Evolutionary conservation across 1,140 invertebrate species (phyloP).

Genomic region (Grapholita molesta): DNA sequence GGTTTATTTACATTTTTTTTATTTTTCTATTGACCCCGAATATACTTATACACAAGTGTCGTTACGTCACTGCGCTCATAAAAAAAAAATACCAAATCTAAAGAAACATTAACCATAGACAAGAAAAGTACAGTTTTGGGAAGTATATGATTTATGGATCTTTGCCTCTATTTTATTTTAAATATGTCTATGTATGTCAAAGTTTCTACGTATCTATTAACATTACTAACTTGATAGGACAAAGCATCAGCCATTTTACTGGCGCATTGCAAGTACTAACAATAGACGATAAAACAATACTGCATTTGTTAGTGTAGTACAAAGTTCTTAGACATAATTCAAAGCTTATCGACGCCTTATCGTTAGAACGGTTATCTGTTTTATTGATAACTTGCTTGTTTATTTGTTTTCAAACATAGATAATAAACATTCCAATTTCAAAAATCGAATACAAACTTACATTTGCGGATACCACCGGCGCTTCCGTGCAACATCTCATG

Average conservation of each 20-base stretch:
- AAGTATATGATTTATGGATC: too few relatives aligned
- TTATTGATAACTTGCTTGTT: constrained; percentile 4
- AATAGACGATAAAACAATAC: neutral
- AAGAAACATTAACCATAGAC: too few relatives aligned
- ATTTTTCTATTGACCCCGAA: too few relatives aligned
- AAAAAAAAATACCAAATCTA: too few relatives aligned
- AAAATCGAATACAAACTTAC: neutral
- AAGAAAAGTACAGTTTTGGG: too few relatives aligned
- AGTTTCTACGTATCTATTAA: neutral
- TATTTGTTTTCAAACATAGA: neutral
- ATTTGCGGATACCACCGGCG: neutral
- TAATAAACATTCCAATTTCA: too few relatives aligned
- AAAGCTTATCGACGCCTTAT: neutral
- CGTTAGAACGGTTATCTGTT: neutral
- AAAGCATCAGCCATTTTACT: neutral
- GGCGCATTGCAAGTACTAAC: neutral
- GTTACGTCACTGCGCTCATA: too few relatives aligned
- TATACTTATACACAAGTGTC: too few relatives aligned
- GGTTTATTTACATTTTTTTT: too few relatives aligned
- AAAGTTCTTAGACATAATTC: constrained; percentile 13
- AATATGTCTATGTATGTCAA: neutral
- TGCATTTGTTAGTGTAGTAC: neutral
- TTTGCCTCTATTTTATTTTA: too few relatives aligned
- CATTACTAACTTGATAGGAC: neutral
- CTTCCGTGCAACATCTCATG: neutral